Evolutionary conservation across 1,140 invertebrate species (phyloP).

Genomic region (Heliconius nattereri): DNA sequence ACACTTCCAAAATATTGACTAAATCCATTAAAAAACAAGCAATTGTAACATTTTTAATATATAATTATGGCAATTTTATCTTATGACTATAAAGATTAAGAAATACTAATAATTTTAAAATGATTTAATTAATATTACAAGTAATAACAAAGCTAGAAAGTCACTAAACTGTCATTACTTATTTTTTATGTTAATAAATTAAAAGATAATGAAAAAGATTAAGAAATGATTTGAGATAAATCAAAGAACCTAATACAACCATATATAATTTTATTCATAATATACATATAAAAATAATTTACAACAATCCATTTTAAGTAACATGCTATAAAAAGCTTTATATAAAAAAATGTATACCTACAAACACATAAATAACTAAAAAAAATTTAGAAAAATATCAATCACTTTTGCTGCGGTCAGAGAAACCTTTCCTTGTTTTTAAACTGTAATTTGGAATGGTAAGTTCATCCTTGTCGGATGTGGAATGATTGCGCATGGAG

Average conservation of each 20-base stretch:
- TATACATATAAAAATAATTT: slow-evolving; percentile 44
- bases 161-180: no score
- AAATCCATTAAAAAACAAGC: no score
- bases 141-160: no score
- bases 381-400: slow-evolving; percentile 43
- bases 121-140: no score
- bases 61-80: no score
- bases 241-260: slow-evolving; percentile 13
- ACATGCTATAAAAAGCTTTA: slow-evolving; percentile 41
- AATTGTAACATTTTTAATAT: no score
- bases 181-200: no score
- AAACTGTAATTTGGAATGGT: slow-evolving; percentile 78
- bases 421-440: slow-evolving; percentile 64
- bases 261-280: slow-evolving; percentile 38
- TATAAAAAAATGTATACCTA: slow-evolving; percentile 38
- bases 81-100: no score
- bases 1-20: no score
- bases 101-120: no score
- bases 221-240: background rate
- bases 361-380: slow-evolving; percentile 37
- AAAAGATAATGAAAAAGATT: no score
- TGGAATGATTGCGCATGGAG: slow-evolving; percentile 72
- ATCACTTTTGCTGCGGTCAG: slow-evolving; percentile 70
- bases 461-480: slow-evolving; percentile 72
- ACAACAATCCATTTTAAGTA: slow-evolving; percentile 47